Percentiles rank a stretch among this genome's conserved stretches.
Evolutionary conservation across 2,797 vertebrate genomes (phyloP).

Genomic region (Myotis pilosus): DNA sequence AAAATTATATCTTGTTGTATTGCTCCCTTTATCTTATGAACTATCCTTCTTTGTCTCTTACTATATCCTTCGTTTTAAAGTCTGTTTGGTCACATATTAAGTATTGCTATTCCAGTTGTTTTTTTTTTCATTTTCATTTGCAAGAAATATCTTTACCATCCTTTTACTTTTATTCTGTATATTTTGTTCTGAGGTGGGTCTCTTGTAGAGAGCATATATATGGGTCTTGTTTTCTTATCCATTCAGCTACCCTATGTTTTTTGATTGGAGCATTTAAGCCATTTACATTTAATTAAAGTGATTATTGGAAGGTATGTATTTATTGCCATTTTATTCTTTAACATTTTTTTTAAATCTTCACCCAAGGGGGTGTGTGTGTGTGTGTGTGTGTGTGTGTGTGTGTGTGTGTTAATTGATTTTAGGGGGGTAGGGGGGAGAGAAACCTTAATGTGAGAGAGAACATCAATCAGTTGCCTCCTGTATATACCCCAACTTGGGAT

Average conservation of each 20-base stretch:
- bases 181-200: not conserved
- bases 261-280: not conserved
- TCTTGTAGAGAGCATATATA: not conserved
- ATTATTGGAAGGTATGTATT: not conserved
- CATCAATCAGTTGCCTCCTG: not conserved
- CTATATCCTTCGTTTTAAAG: not conserved
- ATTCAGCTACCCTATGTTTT: not conserved
- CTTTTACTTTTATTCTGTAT: not conserved
- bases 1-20: not conserved
- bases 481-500: not conserved
- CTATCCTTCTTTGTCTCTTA: not conserved
- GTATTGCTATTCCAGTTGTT: not conserved
- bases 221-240: not conserved
- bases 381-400: no score
- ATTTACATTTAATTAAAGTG: not conserved
- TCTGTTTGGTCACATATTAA: not conserved
- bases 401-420: not conserved
- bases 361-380: not conserved
- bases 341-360: not conserved
- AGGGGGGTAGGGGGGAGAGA: not conserved
- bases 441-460: not conserved
- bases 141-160: not conserved
- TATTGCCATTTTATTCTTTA: not conserved
- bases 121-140: not conserved
- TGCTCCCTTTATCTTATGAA: not conserved